Conservation (phyloP, 2,888 invertebrate species). For the Dendrolimus houi region DNA sequence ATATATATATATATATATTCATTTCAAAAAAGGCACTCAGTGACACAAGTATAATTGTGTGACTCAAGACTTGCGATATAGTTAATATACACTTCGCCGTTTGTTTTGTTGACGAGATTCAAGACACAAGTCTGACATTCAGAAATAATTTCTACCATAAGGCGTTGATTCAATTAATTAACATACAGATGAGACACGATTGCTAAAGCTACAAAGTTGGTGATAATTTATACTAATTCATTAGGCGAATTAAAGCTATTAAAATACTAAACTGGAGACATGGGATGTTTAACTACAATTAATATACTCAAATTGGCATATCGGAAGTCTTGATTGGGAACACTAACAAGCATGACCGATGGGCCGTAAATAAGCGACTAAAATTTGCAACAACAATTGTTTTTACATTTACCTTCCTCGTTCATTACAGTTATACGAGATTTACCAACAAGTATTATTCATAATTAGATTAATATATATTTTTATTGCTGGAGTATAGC, state of each 20-base stretch:
- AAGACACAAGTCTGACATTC: neutral
- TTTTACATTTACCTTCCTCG: too few relatives aligned
- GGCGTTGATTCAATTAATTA: neutral
- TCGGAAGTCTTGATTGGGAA: slow-evolving; percentile 26
- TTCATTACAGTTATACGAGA: too few relatives aligned
- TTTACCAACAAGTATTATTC: too few relatives aligned
- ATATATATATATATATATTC: too few relatives aligned
- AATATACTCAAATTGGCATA: slow-evolving; percentile 20
- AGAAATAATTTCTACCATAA: neutral
- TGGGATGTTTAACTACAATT: slow-evolving; percentile 9
- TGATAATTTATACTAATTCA: neutral
- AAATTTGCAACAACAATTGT: slow-evolving; percentile 13
- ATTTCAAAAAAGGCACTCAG: slow-evolving; percentile 4
- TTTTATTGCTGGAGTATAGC: too few relatives aligned
- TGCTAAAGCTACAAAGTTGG: neutral
- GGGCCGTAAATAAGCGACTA: slow-evolving; percentile 25
- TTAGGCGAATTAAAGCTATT: slow-evolving; percentile 13
- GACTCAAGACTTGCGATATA: slow-evolving; percentile 8
- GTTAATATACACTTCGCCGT: neutral
- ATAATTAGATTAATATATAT: too few relatives aligned
- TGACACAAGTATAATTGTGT: slow-evolving; percentile 1
- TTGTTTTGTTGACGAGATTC: neutral
- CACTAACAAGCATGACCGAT: slow-evolving; percentile 24
- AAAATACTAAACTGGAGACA: slow-evolving; percentile 12
- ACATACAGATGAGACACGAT: neutral